Percentiles rank a stretch among this genome's conserved stretches.
phyloP scores from a whole-genome alignment of 2,888 invertebrate genomes.

The Polietes domitor region DNA sequence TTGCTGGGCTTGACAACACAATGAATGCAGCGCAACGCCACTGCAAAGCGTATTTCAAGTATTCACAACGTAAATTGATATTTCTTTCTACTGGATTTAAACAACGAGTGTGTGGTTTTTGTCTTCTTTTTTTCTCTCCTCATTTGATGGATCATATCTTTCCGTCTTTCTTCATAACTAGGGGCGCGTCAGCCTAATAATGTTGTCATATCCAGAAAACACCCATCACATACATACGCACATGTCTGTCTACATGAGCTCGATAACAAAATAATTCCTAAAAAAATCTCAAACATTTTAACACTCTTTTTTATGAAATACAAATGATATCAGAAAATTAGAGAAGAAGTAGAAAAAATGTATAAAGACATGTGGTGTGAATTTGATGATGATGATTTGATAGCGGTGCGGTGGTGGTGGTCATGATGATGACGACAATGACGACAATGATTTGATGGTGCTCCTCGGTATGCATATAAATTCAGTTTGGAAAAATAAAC shows the following conservation, averaged over 20 bases:
- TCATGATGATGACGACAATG: slow-evolving; percentile 16
- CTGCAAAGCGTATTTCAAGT: background rate
- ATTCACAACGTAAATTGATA: background rate
- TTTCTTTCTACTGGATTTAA: background rate
- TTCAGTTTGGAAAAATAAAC: background rate
- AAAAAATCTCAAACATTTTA: background rate
- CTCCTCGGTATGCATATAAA: slow-evolving; percentile 1
- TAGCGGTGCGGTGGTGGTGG: slow-evolving; percentile 16
- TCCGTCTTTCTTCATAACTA: slow-evolving; percentile 1
- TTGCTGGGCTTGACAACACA: background rate
- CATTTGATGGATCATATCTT: slow-evolving; percentile 4
- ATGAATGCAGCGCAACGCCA: background rate
- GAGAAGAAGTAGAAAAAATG: background rate
- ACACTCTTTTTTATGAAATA: background rate
- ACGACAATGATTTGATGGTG: background rate
- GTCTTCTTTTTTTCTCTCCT: background rate
- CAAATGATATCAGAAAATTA: background rate
- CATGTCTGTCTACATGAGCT: too few relatives aligned
- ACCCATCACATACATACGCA: background rate
- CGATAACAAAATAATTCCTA: background rate
- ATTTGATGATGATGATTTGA: slow-evolving; percentile 28
- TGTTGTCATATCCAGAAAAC: slow-evolving; percentile 4
- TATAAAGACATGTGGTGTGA: slow-evolving; percentile 24
- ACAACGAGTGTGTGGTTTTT: background rate
- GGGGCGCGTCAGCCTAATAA: background rate